phyloP scores from a whole-genome alignment of 2,888 invertebrate species.

The Lacanobia oleracea region DNA sequence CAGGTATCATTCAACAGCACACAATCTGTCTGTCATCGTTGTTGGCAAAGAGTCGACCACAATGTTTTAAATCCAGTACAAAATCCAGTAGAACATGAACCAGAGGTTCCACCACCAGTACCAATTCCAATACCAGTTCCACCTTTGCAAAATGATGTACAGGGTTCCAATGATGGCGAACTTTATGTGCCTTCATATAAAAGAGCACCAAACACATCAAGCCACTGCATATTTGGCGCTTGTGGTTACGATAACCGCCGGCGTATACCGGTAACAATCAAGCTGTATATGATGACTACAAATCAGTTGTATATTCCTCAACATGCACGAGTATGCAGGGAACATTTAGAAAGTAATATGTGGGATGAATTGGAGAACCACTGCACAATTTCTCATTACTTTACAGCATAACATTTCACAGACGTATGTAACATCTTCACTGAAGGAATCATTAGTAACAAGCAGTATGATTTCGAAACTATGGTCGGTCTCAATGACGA shows the following conservation, averaged over 20 bases:
- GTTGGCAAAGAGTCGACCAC: no score
- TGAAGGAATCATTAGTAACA: no score
- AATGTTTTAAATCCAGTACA: no score
- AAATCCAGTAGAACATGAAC: no score
- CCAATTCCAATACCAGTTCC: no score
- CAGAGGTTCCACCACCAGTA: no score
- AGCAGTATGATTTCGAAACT: no score
- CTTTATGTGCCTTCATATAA: conserved; percentile 32
- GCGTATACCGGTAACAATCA: conserved; percentile 25
- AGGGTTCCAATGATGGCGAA: conserved; percentile 25
- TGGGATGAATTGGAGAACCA: conserved; percentile 29
- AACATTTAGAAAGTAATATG: conserved; percentile 32
- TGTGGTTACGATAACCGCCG: conserved; percentile 16
- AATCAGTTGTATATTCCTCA: conserved; percentile 32
- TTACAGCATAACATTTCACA: conserved; percentile 37
- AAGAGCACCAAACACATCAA: conserved; percentile 35
- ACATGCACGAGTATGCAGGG: conserved; percentile 32
- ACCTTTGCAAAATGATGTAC: conserved; percentile 20
- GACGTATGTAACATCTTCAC: no score
- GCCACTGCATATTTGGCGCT: conserved; percentile 29
- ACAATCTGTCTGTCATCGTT: no score
- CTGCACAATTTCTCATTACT: conserved; percentile 30
- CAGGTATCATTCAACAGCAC: no score
- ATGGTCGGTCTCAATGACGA: no score
- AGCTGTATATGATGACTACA: conserved; percentile 23